phyloP scores from a whole-genome alignment of 1,140 invertebrate genomes.

The Drosophila guanche region DNA sequence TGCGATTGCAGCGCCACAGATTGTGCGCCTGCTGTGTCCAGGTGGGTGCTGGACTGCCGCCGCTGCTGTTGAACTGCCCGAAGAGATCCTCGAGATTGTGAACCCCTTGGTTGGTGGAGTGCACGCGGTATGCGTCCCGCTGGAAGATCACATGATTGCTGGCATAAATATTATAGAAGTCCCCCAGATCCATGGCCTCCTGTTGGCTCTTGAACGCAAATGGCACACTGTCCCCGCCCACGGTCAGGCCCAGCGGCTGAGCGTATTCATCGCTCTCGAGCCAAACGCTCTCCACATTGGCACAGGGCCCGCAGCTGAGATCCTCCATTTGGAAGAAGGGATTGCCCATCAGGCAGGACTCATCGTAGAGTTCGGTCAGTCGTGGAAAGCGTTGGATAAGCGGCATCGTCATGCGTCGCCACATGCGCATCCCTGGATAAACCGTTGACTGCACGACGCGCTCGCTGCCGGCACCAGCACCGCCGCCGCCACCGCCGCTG shows the following conservation, averaged over 20 bases:
- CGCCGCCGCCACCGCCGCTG: not conserved
- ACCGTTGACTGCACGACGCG: slow-evolving; percentile 84
- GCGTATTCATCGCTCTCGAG: slow-evolving; percentile 57
- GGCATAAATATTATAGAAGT: slow-evolving; percentile 84
- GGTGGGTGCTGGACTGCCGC: not conserved
- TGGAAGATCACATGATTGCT: slow-evolving; percentile 84
- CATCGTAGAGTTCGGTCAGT: slow-evolving; percentile 87
- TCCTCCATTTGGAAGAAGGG: slow-evolving; percentile 87
- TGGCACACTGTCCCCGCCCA: slow-evolving; percentile 41
- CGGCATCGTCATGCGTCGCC: slow-evolving; percentile 84
- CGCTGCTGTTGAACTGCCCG: slow-evolving; percentile 68
- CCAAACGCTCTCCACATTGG: slow-evolving; percentile 85
- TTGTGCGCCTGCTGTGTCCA: slow-evolving; percentile 61
- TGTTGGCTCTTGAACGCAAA: slow-evolving; percentile 81
- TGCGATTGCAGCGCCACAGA: slow-evolving; percentile 87
- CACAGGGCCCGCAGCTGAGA: slow-evolving; percentile 89
- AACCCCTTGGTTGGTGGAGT: slow-evolving; percentile 84
- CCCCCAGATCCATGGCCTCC: slow-evolving; percentile 74
- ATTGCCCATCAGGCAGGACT: slow-evolving; percentile 89
- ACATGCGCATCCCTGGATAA: slow-evolving; percentile 85
- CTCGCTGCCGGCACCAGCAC: slow-evolving; percentile 19
- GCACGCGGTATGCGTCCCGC: slow-evolving; percentile 84
- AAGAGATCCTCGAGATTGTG: slow-evolving; percentile 82
- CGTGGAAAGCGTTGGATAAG: slow-evolving; percentile 84
- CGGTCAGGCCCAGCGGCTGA: not conserved